These are phyloP conservation scores for Tetrax tetrax DNA, from an alignment of 2,113 vertebrate species.

Conservation along the genomic window DNA sequence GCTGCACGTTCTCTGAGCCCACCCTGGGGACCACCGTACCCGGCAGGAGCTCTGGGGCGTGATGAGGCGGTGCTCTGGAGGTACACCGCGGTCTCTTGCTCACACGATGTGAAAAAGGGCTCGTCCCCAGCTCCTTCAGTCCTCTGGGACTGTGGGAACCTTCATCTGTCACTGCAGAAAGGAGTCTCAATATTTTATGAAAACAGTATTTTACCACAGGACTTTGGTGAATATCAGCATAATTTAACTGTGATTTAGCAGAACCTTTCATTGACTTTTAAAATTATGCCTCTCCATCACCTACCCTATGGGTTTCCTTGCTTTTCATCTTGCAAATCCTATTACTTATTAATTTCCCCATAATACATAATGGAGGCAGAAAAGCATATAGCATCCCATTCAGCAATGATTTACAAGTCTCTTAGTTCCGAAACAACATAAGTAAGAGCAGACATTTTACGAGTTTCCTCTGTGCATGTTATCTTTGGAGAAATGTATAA, in stretches of 20 bases:
- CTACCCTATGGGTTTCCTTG: slow-evolving; percentile 72
- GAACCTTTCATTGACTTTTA: slow-evolving; percentile 77
- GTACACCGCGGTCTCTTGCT: neutral
- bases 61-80: neutral
- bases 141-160: neutral
- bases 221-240: slow-evolving; percentile 63
- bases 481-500: neutral
- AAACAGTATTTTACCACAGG: slow-evolving; percentile 59
- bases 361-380: slow-evolving; percentile 65
- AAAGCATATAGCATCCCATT: slow-evolving; percentile 61
- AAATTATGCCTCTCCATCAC: slow-evolving; percentile 76
- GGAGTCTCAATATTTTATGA: slow-evolving; percentile 75
- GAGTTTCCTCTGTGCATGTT: slow-evolving; percentile 38
- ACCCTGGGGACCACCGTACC: neutral
- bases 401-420: slow-evolving; percentile 69
- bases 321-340: slow-evolving; percentile 71
- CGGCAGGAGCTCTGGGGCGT: neutral
- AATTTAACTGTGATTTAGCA: slow-evolving; percentile 76
- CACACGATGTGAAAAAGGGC: neutral
- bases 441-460: slow-evolving; percentile 24
- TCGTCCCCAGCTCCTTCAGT: neutral
- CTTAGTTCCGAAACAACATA: slow-evolving; percentile 36
- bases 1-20: neutral
- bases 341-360: slow-evolving; percentile 76
- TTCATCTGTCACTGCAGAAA: slow-evolving; percentile 60